A percentile compares a stretch with the other conserved stretches of the same genome.
phyloP scores from a whole-genome alignment of 2,888 invertebrate species.

The Spisula solida region DNA sequence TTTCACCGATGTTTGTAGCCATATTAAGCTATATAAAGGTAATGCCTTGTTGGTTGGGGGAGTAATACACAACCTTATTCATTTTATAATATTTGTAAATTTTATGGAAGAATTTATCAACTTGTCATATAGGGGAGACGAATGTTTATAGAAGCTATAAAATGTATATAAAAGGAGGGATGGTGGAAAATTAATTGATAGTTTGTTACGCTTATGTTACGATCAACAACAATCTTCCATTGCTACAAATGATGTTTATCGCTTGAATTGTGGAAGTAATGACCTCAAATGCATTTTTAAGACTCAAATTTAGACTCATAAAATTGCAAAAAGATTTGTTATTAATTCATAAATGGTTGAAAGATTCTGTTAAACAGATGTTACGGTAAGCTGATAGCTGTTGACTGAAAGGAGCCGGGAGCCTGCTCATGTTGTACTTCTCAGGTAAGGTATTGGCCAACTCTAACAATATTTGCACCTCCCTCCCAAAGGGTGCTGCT shows the following conservation, averaged over 20 bases:
- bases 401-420: background rate
- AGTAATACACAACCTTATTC: conserved; percentile 32
- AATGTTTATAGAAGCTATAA: conserved; percentile 30
- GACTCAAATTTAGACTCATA: background rate
- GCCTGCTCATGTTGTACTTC: too few species aligned
- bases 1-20: conserved; percentile 3
- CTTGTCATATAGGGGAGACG: conserved; percentile 32
- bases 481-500: too few species aligned
- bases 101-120: conserved; percentile 43
- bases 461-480: too few species aligned
- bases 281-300: background rate
- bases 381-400: too few species aligned
- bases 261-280: background rate
- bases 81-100: conserved; percentile 35
- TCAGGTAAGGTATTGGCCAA: too few species aligned
- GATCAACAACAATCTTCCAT: background rate
- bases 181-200: background rate
- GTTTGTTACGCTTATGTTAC: conserved; percentile 6
- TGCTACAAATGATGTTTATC: conserved; percentile 13
- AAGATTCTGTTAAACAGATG: background rate
- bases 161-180: conserved; percentile 22
- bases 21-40: conserved; percentile 17
- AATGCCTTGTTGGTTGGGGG: conserved; percentile 41
- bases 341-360: background rate
- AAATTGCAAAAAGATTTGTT: background rate